Percentiles rank a stretch among this genome's conserved stretches.
Evolutionary conservation across 2,113 vertebrate species (phyloP).

Genomic region (Elaphurus davidianus): DNA sequence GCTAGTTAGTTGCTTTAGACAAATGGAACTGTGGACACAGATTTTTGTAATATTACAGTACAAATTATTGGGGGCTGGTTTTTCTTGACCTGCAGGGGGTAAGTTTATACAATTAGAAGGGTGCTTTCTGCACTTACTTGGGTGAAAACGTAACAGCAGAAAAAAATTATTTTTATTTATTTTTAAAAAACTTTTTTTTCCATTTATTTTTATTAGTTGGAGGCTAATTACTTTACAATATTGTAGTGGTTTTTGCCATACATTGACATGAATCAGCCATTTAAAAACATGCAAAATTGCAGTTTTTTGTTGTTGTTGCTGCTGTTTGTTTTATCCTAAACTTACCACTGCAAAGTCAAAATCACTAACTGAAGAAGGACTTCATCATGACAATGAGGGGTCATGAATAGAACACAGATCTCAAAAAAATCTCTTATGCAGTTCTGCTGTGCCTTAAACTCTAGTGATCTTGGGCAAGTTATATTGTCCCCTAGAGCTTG

Average conservation of each 20-base stretch:
- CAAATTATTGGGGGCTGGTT: not conserved
- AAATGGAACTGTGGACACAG: constrained; percentile 60
- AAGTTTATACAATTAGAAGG: not conserved
- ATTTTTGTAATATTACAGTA: constrained; percentile 62
- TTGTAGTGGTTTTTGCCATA: no score
- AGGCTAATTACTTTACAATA: no score
- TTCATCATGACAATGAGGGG: not conserved
- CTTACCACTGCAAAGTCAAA: not conserved
- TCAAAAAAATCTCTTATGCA: not conserved
- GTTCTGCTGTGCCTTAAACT: not conserved
- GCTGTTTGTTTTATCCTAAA: not conserved
- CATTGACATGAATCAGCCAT: no score
- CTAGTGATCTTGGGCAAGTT: not conserved
- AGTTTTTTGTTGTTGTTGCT: not conserved
- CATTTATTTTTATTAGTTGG: no score
- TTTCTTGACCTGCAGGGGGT: not conserved
- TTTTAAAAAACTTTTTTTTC: no score
- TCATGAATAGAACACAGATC: not conserved
- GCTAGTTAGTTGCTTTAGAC: constrained; percentile 61
- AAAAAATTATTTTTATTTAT: not conserved
- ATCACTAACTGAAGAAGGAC: not conserved
- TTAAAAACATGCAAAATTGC: not conserved
- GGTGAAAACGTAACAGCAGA: not conserved
- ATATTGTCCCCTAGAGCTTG: not conserved
- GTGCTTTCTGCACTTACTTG: not conserved